Evolutionary conservation across 2,113 vertebrate genomes (phyloP).

Genomic region (Periophthalmus modestus): DNA sequence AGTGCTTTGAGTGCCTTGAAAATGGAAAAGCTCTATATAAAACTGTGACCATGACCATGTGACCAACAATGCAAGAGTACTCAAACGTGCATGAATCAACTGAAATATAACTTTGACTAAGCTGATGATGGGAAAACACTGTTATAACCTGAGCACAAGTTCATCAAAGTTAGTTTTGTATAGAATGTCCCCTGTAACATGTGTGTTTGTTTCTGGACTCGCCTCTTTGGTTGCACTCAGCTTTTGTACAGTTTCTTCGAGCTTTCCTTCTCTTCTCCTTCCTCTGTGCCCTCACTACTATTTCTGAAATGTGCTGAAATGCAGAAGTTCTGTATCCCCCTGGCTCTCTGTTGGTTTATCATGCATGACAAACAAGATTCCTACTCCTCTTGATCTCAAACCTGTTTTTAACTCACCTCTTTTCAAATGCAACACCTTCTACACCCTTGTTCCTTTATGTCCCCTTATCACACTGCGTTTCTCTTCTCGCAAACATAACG

Average conservation of each 20-base stretch:
- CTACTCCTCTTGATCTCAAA: conserved; percentile 11
- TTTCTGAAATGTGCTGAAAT: conserved; percentile 13
- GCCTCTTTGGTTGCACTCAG: conserved; percentile 21
- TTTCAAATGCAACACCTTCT: not conserved
- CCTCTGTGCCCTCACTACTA: not conserved
- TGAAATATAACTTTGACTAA: too few relatives aligned
- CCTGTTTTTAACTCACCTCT: conserved; percentile 14
- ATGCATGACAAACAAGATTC: conserved; percentile 34
- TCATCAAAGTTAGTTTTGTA: not conserved
- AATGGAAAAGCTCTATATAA: too few relatives aligned
- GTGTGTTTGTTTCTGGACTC: not conserved
- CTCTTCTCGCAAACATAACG: conserved; percentile 38
- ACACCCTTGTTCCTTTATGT: not conserved
- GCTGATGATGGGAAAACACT: too few relatives aligned
- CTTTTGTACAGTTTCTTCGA: not conserved
- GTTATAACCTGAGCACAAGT: too few relatives aligned
- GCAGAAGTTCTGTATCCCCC: conserved; percentile 16
- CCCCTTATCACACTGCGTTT: conserved; percentile 35
- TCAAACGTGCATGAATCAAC: too few relatives aligned
- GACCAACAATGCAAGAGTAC: too few relatives aligned
- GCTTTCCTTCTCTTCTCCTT: not conserved
- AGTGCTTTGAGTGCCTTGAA: too few relatives aligned
- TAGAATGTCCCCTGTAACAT: not conserved
- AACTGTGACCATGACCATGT: too few relatives aligned
- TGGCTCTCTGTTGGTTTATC: conserved; percentile 31